A percentile compares a stretch with the other conserved stretches of the same genome.
These are phyloP conservation scores for Parazoanthus atlanticus DNA, from an alignment of 92 coral and sea anemone species.

Conservation along the genomic window DNA sequence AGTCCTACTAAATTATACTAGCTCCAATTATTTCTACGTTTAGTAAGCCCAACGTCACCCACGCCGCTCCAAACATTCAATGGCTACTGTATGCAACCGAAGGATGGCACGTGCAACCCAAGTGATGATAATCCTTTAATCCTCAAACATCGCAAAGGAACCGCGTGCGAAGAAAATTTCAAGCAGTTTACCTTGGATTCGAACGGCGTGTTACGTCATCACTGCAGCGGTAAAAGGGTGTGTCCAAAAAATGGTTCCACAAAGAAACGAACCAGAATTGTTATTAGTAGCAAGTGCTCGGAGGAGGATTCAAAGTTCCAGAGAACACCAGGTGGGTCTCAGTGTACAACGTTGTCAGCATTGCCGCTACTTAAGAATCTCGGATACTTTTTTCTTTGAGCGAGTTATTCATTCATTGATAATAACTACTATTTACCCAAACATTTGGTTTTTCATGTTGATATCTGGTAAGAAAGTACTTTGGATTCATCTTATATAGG, in stretches of 20 bases:
- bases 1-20: too few relatives aligned
- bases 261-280: constrained; percentile 23
- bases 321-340: constrained; percentile 55
- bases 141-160: constrained; percentile 37
- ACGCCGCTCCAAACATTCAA: constrained; percentile 62
- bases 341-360: neutral
- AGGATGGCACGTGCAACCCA: constrained; percentile 49
- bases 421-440: too few relatives aligned
- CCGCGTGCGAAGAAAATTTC: constrained; percentile 49
- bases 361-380: too few relatives aligned
- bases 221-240: constrained; percentile 58
- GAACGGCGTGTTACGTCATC: constrained; percentile 53
- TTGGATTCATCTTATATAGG: too few relatives aligned
- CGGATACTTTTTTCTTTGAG: too few relatives aligned
- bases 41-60: constrained; percentile 56
- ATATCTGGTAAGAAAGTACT: too few relatives aligned
- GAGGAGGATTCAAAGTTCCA: constrained; percentile 65
- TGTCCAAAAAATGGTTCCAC: constrained; percentile 60
- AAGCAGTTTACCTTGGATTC: constrained; percentile 60
- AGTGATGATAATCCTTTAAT: constrained; percentile 39
- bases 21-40: too few relatives aligned
- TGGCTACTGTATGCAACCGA: constrained; percentile 59
- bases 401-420: too few relatives aligned
- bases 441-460: too few relatives aligned
- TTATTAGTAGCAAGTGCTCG: constrained; percentile 56